Conservation (phyloP, 1,140 invertebrate genomes). For the Eumeta japonica region DNA sequence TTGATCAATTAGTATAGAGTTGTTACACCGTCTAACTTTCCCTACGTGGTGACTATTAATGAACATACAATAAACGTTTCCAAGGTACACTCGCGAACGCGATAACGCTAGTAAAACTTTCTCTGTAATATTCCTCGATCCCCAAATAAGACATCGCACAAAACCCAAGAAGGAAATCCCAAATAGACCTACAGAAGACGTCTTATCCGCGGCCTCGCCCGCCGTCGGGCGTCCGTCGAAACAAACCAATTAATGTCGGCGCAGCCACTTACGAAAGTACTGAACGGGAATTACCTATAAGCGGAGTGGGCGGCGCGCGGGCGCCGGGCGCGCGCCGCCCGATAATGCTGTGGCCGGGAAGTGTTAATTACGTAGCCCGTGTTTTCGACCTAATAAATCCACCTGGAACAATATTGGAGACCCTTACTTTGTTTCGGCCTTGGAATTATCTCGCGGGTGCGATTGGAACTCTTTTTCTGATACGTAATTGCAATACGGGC, state of each 20-base stretch:
- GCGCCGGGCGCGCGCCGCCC: no score
- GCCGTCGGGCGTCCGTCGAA: slow-evolving; percentile 6
- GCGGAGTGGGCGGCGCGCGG: slow-evolving; percentile 11
- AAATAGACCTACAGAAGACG: slow-evolving; percentile 6
- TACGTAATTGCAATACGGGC: no score
- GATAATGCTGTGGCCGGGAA: slow-evolving; percentile 21
- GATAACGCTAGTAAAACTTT: no score
- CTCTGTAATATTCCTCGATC: no score
- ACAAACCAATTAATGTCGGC: slow-evolving; percentile 34
- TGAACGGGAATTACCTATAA: slow-evolving; percentile 23
- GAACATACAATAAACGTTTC: background rate
- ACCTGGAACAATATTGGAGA: no score
- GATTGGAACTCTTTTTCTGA: no score
- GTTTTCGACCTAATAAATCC: no score
- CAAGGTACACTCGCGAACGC: background rate
- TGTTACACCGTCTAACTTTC: no score
- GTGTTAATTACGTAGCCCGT: no score
- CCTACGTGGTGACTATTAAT: background rate
- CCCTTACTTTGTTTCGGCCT: no score
- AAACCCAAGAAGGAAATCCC: slow-evolving; percentile 5
- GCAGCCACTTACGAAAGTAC: slow-evolving; percentile 16
- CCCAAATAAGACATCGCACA: slow-evolving; percentile 5
- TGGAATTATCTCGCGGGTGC: no score
- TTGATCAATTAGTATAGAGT: no score
- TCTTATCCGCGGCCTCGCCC: slow-evolving; percentile 4